Evolutionary conservation across 2,113 vertebrate genomes (phyloP).

Genomic region (Rhegmatorhina hoffmannsi): DNA sequence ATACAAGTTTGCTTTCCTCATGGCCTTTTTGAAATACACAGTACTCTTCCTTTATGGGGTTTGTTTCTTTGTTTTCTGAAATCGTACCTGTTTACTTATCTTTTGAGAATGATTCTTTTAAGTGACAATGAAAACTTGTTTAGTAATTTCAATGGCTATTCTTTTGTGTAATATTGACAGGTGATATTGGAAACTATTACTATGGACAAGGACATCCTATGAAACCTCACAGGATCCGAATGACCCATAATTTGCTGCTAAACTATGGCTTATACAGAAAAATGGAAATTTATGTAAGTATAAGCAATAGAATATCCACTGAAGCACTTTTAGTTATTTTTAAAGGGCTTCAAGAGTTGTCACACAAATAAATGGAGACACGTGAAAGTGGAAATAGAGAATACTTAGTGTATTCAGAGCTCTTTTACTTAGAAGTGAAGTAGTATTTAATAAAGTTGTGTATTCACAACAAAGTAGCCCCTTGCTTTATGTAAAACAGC

Average conservation of each 20-base stretch:
- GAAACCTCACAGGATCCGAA: slow-evolving; percentile 86
- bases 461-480: not conserved
- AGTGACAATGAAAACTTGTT: not conserved
- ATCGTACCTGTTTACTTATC: not conserved
- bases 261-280: slow-evolving; percentile 88
- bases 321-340: not conserved
- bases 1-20: not conserved
- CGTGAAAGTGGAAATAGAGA: not conserved
- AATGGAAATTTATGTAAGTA: slow-evolving; percentile 88
- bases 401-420: not conserved
- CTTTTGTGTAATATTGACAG: slow-evolving; percentile 62
- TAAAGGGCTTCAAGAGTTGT: not conserved
- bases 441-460: not conserved
- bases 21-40: not conserved
- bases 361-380: not conserved
- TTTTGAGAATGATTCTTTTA: not conserved
- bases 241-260: slow-evolving; percentile 85
- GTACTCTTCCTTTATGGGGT: not conserved
- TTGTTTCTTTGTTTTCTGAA: not conserved
- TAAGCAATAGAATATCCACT: not conserved
- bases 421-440: not conserved
- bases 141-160: not conserved
- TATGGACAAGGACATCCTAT: slow-evolving; percentile 87
- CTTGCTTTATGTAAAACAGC: not conserved
- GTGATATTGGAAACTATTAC: slow-evolving; percentile 87